Conservation (phyloP, 2,113 vertebrate genomes). For the Gavialis gangeticus region DNA sequence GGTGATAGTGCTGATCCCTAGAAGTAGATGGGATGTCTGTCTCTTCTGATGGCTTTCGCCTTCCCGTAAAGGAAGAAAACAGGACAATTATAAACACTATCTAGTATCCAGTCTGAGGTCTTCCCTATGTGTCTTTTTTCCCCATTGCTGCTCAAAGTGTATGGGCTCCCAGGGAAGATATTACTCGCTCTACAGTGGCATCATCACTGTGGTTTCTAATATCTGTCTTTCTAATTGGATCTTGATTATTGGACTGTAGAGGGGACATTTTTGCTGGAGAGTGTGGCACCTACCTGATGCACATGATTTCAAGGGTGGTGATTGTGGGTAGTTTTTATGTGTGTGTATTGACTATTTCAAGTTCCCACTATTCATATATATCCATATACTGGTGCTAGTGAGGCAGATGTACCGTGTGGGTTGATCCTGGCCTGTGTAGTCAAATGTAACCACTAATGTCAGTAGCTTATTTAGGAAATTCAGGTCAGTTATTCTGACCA, state of each 20-base stretch:
- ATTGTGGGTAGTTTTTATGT: background rate
- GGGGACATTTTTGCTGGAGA: background rate
- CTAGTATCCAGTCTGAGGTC: background rate
- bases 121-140: background rate
- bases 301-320: background rate
- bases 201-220: background rate
- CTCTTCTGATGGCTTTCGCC: background rate
- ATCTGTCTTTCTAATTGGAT: background rate
- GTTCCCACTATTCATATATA: background rate
- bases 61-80: background rate
- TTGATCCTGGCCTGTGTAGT: background rate
- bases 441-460: too few species aligned
- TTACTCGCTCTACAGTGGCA: rapidly evolving
- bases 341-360: background rate
- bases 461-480: too few species aligned
- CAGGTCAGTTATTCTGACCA: too few species aligned
- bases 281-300: background rate
- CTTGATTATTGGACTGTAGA: background rate
- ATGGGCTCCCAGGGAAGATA: background rate
- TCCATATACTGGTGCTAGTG: background rate
- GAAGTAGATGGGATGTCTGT: background rate
- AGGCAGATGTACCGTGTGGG: background rate
- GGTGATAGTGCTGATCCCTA: background rate
- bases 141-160: background rate
- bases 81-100: background rate